A percentile compares a stretch with the other conserved stretches of the same genome.
These are phyloP conservation scores for Cottus gobio DNA, from an alignment of 2,113 vertebrate species.

Conservation along the genomic window DNA sequence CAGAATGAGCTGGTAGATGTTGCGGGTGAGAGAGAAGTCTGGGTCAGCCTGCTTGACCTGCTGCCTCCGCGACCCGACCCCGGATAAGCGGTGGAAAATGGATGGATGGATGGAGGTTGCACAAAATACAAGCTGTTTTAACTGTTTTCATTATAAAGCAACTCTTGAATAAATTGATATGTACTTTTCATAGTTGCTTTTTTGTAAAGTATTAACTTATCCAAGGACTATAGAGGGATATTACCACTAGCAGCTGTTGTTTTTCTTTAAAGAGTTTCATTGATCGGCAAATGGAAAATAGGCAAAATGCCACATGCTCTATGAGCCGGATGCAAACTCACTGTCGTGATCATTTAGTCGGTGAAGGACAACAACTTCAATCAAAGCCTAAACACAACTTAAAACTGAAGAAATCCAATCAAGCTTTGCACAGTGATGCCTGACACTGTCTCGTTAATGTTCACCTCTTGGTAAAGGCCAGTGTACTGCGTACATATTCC, in stretches of 20 bases:
- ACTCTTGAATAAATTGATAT: background rate
- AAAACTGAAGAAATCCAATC: background rate
- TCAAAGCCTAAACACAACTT: background rate
- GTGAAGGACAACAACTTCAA: background rate
- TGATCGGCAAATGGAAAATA: background rate
- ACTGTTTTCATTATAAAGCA: background rate
- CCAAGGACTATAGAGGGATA: background rate
- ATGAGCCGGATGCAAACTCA: background rate
- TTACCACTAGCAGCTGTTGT: background rate
- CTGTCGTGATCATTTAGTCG: background rate
- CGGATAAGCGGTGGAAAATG: no score
- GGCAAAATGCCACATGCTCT: background rate
- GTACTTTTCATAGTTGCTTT: background rate
- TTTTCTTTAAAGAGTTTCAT: background rate
- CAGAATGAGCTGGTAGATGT: no score
- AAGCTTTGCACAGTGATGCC: constrained; percentile 11
- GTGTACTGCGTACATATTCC: constrained; percentile 6
- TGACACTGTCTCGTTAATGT: constrained; percentile 20
- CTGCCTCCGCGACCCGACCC: no score
- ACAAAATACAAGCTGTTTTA: background rate
- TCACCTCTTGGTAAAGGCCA: constrained; percentile 10
- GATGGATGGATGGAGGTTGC: no score
- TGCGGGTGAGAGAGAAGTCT: no score
- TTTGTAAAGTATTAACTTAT: background rate
- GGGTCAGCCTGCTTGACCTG: no score